phyloP scores from a whole-genome alignment of 1,140 invertebrate species.

The Camponotus vicinus region DNA sequence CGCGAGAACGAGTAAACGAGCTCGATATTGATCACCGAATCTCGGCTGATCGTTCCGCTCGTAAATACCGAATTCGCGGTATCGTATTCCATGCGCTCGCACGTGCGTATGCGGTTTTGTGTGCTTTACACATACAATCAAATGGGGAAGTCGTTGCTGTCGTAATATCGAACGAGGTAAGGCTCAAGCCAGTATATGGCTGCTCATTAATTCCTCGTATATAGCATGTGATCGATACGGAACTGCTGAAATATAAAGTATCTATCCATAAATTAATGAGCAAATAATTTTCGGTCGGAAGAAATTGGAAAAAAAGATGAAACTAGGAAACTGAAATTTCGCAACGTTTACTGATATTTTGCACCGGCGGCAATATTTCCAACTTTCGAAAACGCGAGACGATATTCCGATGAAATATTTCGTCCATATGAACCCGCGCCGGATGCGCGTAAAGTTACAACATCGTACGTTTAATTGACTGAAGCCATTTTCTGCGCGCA shows the following conservation, averaged over 20 bases:
- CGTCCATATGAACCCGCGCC: not conserved
- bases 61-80: slow-evolving; percentile 47
- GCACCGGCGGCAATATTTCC: not conserved
- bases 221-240: not conserved
- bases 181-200: not conserved
- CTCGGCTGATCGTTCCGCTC: slow-evolving; percentile 46
- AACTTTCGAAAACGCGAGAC: not conserved
- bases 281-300: not conserved
- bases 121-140: not conserved
- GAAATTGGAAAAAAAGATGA: not conserved
- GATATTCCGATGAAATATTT: slow-evolving; percentile 14
- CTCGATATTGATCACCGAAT: slow-evolving; percentile 53
- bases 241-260: not conserved
- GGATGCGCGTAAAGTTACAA: slow-evolving; percentile 1
- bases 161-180: slow-evolving; percentile 40
- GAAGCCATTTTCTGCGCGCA: not conserved
- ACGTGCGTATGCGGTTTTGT: slow-evolving; percentile 35
- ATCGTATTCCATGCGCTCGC: slow-evolving; percentile 15
- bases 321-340: not conserved
- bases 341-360: not conserved
- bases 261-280: not conserved
- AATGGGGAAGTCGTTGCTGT: slow-evolving; percentile 27
- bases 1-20: slow-evolving; percentile 37
- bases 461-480: not conserved
- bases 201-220: not conserved